Evolutionary conservation across 1,140 invertebrate species (phyloP), one percentile per base, ranked within the genome.

Genomic region (Plutomurus gul): DNA sequence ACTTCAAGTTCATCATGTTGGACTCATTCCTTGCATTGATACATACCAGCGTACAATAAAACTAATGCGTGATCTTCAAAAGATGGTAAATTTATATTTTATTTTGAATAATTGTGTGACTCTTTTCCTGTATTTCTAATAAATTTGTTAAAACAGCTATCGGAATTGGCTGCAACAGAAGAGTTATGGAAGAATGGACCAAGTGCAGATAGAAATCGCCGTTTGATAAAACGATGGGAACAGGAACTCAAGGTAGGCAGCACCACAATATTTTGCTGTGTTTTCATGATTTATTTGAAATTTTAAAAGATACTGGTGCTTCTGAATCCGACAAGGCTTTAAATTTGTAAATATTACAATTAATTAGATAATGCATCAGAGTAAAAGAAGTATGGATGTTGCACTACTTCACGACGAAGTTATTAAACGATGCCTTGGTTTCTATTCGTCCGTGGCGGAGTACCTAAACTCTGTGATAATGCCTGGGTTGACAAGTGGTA

Each of bases 1-100:
- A 0, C 88, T 99, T 13, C 94, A 97, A 85, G 94, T 93, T 85
- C 95, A 98, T 87, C 95, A 98, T 85, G 89, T 99, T 46, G 92
- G 94, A 27, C 89, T 98, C 30, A 88, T 97, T 79, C 96, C 97
- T 3, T 92, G 94, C 2, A 89, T 96, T 20, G 92, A 95, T 84
- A 95, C 94, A 72, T 96, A 98, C 85, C 93, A 95, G 84, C 89
- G 94, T 77, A 90, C 94, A 79, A 87, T 92, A 76, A 90, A 95
- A 78, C 92, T 93, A 37, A 91, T 97, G 43, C 90, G 94, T 36
- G 96, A 97, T 84, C 87, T 98, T n/a, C 93, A 96, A 82, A 95
- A 96, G 84, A 90, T 96, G 86, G 91, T 88, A 79, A 82, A 25
- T 22, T 65, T 65, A 13, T 33, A 25, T n/a, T 4, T 46, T 6